These are phyloP conservation scores for Papilio dardanus DNA, from an alignment of 1,140 invertebrate genomes.

Conservation along the genomic window DNA sequence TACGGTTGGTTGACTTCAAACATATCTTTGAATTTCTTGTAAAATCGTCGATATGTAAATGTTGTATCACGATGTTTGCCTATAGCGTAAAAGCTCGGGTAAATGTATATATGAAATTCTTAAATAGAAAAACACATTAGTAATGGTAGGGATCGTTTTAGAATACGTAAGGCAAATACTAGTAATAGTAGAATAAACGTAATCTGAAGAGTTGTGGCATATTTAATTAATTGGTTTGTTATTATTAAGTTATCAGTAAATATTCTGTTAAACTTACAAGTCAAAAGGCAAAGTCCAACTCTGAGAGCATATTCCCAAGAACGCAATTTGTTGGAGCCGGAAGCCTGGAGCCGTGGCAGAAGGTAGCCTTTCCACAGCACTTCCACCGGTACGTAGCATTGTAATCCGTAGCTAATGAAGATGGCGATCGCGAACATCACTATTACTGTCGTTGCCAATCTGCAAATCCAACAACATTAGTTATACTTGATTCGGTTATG, in stretches of 20 bases:
- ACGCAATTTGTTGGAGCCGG: constrained; percentile 50
- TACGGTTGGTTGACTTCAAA: too few species aligned
- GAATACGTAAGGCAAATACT: too few species aligned
- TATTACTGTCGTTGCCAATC: constrained; percentile 90
- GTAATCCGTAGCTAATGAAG: constrained; percentile 95
- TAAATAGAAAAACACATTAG: too few species aligned
- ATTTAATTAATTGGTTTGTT: background rate
- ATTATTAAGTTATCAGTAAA: background rate
- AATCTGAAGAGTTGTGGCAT: too few species aligned
- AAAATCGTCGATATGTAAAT: too few species aligned
- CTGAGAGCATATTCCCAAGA: constrained; percentile 86
- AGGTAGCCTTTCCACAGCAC: constrained; percentile 93
- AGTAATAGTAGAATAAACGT: too few species aligned
- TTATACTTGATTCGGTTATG: background rate
- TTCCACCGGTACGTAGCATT: constrained; percentile 96
- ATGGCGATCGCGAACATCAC: constrained; percentile 94
- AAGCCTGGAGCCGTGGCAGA: constrained; percentile 81
- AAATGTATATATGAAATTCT: too few species aligned
- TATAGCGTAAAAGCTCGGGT: too few species aligned
- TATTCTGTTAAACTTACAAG: constrained; percentile 86
- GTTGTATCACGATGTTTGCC: too few species aligned
- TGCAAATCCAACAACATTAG: constrained; percentile 69
- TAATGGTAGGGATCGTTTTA: too few species aligned
- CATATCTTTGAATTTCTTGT: too few species aligned
- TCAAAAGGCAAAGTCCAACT: constrained; percentile 86